Evolutionary conservation across 2,888 invertebrate species (phyloP), one percentile per base, ranked within the genome.

Genomic region (Ennomos quercinarius): DNA sequence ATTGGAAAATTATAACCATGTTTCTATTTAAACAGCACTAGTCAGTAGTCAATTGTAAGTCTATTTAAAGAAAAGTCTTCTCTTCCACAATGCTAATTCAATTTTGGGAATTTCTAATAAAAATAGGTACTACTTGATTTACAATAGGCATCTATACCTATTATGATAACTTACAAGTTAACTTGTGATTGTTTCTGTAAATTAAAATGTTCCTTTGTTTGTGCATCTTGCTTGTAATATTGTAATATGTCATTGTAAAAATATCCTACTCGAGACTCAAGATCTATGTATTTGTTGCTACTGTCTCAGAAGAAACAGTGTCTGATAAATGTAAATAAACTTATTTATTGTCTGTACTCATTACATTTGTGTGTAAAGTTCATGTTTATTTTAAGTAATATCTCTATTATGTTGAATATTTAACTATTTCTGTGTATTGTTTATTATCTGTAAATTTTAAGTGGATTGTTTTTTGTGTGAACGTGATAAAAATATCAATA

Each of bases 401-500:
- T 80, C 68, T 88, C 71, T 89, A 85, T 87, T 88, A 85, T 84
- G 88, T 91, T 91, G 81, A 86, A 79, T 86, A 87, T 87, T 56
- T 60, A 60, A 60, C 51, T 55, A 86, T 86, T 83, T 81, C 81
- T 82, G 81, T 86, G 81, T 86, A 87, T 73, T 81, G 80, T 77
- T 88, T 87, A 85, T 84, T 87, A 84, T 83, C 78, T 90, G 84
- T 89, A 89, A 88, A 89, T 87, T 91, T 84, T 91, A 89, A 87
- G 84, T 80, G 76, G 82, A 79, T 83, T 86, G 89, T 91, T 91
- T 53, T 59, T 89, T 80, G 89, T 86, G 91, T 91, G 91, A 82
- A 89, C 84, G 87, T 88, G 89, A 89, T 87, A 84, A 85, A 17
- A 84, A 86, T 83, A 84, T 91, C 89, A 91, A 91, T 91, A 91